Conservation (phyloP, 1,140 invertebrate genomes). For the Physella acuta region DNA sequence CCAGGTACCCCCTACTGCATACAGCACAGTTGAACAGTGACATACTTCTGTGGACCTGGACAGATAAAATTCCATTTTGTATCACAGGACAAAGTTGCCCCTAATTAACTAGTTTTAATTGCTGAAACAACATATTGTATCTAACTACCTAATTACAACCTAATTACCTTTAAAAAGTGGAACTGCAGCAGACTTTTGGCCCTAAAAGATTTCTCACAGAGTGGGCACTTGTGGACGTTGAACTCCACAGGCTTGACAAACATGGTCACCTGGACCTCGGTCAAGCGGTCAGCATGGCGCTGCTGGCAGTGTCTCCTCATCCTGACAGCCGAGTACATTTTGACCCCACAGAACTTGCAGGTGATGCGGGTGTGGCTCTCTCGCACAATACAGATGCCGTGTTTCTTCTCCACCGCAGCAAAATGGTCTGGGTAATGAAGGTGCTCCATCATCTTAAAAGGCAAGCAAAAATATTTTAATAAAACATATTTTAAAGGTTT, state of each 20-base stretch:
- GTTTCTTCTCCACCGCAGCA: conserved; percentile 62
- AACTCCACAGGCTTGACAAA: conserved; percentile 23
- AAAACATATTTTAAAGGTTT: neutral
- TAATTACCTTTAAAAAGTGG: conserved; percentile 25
- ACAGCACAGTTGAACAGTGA: conserved; percentile 44
- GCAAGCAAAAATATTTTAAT: neutral
- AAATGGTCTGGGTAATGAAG: conserved; percentile 55
- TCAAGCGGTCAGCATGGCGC: conserved; percentile 63
- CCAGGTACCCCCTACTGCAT: conserved; percentile 36
- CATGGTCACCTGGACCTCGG: conserved; percentile 23
- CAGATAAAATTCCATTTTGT: too few relatives aligned
- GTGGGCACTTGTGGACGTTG: conserved; percentile 18
- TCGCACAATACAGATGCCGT: conserved; percentile 74
- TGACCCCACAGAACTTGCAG: conserved; percentile 63
- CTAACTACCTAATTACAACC: too few relatives aligned
- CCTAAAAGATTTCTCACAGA: conserved; percentile 19
- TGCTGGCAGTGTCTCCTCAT: conserved; percentile 70
- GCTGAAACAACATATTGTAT: too few relatives aligned
- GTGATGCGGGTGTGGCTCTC: conserved; percentile 66
- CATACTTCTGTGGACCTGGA: conserved; percentile 21
- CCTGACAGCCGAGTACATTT: conserved; percentile 62
- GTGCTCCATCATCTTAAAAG: conserved; percentile 69
- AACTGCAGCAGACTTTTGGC: conserved; percentile 21
- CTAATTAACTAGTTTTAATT: too few relatives aligned
- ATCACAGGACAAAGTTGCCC: too few relatives aligned